These are phyloP conservation scores for Drosophila navojoa DNA, from an alignment of 1,140 invertebrate genomes.

Conservation along the genomic window DNA sequence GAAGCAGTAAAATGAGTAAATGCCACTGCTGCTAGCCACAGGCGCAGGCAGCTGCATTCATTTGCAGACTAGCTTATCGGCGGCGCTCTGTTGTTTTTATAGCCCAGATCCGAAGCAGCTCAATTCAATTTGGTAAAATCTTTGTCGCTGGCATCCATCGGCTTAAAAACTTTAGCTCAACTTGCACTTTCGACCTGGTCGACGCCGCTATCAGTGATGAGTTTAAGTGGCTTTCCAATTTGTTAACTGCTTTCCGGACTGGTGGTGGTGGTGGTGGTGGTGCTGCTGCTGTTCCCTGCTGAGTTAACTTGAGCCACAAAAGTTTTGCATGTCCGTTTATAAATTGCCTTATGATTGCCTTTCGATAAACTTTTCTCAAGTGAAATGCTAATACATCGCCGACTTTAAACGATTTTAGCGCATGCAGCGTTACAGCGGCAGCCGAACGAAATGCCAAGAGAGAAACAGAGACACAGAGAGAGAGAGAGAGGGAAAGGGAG, in stretches of 20 bases:
- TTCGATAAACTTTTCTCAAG: slow-evolving; percentile 61
- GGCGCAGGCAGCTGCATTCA: slow-evolving; percentile 24
- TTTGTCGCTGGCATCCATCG: slow-evolving; percentile 28
- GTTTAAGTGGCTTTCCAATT: slow-evolving; percentile 38
- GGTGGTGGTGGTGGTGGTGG: no score
- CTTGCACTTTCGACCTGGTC: slow-evolving; percentile 6
- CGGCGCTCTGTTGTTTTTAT: not conserved
- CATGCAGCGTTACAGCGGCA: slow-evolving; percentile 6
- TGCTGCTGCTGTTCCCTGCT: not conserved
- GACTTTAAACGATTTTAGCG: slow-evolving; percentile 50
- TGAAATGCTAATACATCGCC: slow-evolving; percentile 62
- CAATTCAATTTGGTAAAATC: slow-evolving; percentile 31
- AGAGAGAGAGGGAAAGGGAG: not conserved
- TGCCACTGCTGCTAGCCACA: slow-evolving; percentile 10
- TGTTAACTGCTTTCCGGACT: slow-evolving; percentile 25
- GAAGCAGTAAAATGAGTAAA: not conserved
- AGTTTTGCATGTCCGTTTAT: slow-evolving; percentile 65
- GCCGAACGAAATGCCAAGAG: not conserved
- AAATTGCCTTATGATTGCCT: slow-evolving; percentile 71
- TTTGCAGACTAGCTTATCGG: slow-evolving; percentile 12
- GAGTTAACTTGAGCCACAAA: slow-evolving; percentile 46
- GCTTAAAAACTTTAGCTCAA: slow-evolving; percentile 30
- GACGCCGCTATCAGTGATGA: slow-evolving; percentile 7
- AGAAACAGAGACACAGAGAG: not conserved
- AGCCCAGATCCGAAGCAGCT: not conserved